These are phyloP conservation scores for Poecile montanus DNA, from an alignment of 2,797 vertebrate genomes.

Conservation along the genomic window DNA sequence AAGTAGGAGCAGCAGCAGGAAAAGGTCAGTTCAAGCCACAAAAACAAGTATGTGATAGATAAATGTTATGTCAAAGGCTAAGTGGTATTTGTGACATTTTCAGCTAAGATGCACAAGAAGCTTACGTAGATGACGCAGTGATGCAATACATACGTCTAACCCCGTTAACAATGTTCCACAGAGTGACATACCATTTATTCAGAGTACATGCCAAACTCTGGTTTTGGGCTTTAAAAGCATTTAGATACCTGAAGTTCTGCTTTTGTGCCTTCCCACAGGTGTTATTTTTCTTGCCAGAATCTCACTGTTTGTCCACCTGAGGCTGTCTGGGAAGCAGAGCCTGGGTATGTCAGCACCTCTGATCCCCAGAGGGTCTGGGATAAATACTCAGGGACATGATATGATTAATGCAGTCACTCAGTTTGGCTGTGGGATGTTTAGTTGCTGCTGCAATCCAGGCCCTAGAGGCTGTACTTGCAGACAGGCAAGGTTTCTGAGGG, in stretches of 20 bases:
- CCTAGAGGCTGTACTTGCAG: not conserved
- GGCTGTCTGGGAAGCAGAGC: not conserved
- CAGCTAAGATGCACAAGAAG: not conserved
- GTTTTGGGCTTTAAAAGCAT: not conserved
- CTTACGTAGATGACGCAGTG: not conserved
- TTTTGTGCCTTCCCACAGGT: not conserved
- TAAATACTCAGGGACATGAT: not conserved
- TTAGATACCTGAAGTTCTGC: not conserved
- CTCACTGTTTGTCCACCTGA: not conserved
- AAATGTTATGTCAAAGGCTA: not conserved
- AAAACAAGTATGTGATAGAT: not conserved
- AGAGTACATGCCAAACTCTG: not conserved
- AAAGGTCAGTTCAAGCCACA: conserved; percentile 7
- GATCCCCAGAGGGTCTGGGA: not conserved
- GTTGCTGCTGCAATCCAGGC: not conserved
- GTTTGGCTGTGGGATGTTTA: not conserved
- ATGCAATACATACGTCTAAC: not conserved
- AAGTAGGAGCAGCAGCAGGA: not conserved
- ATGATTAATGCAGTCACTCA: not conserved
- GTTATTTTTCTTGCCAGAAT: not conserved
- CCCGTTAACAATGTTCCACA: not conserved
- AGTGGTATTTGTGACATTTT: not conserved
- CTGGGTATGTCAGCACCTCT: fast-evolving
- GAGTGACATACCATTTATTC: not conserved
- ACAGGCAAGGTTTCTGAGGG: not conserved